Evolutionary conservation across 2,888 invertebrate species (phyloP).

Genomic region (Heliconius ethilla): DNA sequence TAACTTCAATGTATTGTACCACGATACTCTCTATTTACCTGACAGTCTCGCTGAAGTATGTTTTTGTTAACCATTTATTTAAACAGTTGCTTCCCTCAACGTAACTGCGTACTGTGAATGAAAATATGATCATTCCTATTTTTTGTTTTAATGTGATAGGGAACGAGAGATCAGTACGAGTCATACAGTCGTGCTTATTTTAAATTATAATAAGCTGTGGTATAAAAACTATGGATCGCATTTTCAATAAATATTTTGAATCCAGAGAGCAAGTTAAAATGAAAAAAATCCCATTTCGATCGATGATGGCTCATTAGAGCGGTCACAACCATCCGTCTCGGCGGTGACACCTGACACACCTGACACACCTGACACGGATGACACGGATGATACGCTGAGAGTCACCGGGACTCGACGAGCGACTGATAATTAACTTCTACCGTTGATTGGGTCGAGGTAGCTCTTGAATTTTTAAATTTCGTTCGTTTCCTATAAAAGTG

Average conservation of each 20-base stretch:
- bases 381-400: neutral
- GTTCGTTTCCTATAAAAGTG: neutral
- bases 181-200: neutral
- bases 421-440: slow-evolving; percentile 31
- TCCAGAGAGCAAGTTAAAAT: neutral
- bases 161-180: too few relatives aligned
- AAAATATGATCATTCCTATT: too few relatives aligned
- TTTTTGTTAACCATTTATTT: too few relatives aligned
- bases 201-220: too few relatives aligned
- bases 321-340: slow-evolving; percentile 32
- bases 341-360: slow-evolving; percentile 32
- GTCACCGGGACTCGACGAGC: slow-evolving; percentile 19
- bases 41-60: too few relatives aligned
- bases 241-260: neutral
- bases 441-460: slow-evolving; percentile 30
- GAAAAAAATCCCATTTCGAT: slow-evolving; percentile 30
- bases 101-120: too few relatives aligned
- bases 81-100: too few relatives aligned
- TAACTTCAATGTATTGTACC: too few relatives aligned
- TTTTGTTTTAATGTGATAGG: too few relatives aligned
- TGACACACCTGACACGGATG: slow-evolving; percentile 14
- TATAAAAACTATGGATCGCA: too few relatives aligned
- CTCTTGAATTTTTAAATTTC: neutral
- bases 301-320: slow-evolving; percentile 31
- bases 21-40: too few relatives aligned